Evolutionary conservation across 2,797 vertebrate genomes (phyloP).

Genomic region (Mycteria americana): DNA sequence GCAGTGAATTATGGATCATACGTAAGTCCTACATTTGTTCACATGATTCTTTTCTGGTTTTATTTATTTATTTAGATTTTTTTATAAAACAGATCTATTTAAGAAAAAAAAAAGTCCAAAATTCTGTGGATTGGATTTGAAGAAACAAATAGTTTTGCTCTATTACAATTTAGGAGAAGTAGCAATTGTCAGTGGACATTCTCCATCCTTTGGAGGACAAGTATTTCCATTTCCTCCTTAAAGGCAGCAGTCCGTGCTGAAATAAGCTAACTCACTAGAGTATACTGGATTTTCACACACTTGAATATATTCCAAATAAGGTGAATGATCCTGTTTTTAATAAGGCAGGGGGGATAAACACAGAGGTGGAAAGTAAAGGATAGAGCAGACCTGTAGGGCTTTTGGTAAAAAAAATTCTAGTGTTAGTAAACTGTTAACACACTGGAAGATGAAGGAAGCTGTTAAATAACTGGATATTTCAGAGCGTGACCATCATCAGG

Average conservation of each 20-base stretch:
- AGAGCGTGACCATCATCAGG: neutral
- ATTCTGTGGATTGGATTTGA: neutral
- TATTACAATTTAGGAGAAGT: fast-evolving
- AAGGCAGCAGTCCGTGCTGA: neutral
- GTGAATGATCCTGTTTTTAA: neutral
- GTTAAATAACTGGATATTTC: neutral
- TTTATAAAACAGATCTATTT: neutral
- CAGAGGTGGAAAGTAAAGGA: neutral
- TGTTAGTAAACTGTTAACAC: neutral
- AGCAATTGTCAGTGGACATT: neutral
- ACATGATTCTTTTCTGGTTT: neutral
- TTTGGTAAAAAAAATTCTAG: neutral
- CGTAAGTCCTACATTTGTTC: conserved; percentile 78
- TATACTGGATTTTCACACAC: neutral
- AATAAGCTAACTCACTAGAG: neutral
- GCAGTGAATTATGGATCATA: conserved; percentile 91
- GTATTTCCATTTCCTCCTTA: neutral
- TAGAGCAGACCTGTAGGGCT: neutral
- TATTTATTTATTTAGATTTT: neutral
- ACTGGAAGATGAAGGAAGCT: neutral
- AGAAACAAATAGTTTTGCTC: neutral
- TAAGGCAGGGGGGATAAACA: neutral
- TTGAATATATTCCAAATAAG: neutral
- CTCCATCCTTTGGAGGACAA: neutral
- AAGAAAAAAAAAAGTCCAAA: neutral